A percentile compares a stretch with the other conserved stretches of the same genome.
Conservation (phyloP, 2,888 invertebrate species). For the Melitaea athalia region DNA sequence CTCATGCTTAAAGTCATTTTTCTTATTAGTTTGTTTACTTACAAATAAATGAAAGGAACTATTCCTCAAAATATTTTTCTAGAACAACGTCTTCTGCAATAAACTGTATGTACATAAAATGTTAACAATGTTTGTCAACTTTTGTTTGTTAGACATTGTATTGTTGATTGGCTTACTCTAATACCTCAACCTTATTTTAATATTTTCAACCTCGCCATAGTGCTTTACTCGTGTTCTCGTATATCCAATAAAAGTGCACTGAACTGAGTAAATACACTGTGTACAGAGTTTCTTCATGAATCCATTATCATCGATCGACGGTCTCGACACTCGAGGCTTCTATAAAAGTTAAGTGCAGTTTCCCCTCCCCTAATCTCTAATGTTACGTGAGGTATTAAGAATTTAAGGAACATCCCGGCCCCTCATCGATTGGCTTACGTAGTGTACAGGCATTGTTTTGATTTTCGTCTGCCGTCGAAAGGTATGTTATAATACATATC, state of each 20-base stretch:
- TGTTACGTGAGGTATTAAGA: constrained; percentile 82
- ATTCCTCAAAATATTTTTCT: no score
- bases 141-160: neutral
- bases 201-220: neutral
- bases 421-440: constrained; percentile 53
- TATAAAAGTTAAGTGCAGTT: constrained; percentile 75
- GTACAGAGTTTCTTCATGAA: constrained; percentile 30
- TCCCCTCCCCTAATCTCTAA: constrained; percentile 70
- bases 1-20: no score
- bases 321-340: constrained; percentile 53
- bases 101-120: neutral
- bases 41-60: no score
- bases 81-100: neutral
- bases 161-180: neutral
- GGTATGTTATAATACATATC: neutral
- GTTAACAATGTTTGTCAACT: neutral
- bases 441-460: constrained; percentile 42
- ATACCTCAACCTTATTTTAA: constrained; percentile 3
- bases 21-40: no score
- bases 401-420: constrained; percentile 67
- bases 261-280: constrained; percentile 24
- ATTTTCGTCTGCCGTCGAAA: constrained; percentile 29
- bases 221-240: neutral
- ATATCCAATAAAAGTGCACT: constrained; percentile 25
- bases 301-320: constrained; percentile 62